phyloP scores from a whole-genome alignment of 2,113 vertebrate species.

The Odocoileus hemionus region DNA sequence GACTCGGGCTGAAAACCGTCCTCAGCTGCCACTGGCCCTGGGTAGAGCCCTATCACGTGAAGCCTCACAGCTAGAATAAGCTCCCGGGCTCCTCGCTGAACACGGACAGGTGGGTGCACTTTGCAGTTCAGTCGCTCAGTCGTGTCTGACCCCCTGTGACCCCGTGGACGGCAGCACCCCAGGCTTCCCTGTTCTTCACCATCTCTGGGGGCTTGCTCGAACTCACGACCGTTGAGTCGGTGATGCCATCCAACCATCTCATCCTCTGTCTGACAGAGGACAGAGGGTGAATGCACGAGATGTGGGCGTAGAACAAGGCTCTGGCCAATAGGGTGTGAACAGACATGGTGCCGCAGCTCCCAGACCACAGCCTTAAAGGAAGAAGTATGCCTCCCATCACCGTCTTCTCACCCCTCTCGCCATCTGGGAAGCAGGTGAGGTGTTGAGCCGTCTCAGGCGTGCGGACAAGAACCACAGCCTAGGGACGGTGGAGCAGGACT shows the following conservation, averaged over 20 bases:
- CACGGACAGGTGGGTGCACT: not conserved
- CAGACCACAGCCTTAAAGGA: not conserved
- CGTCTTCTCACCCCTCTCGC: not conserved
- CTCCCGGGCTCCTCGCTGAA: no score
- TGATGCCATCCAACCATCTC: not conserved
- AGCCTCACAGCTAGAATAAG: fast-evolving
- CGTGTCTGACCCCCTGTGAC: fast-evolving
- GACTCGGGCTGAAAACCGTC: not conserved
- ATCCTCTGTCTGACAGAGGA: not conserved
- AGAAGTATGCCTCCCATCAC: no score
- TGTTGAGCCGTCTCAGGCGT: fast-evolving
- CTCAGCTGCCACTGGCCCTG: not conserved
- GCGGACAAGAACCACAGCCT: not conserved
- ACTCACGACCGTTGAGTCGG: not conserved
- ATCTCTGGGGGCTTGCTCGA: not conserved
- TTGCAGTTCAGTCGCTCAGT: no score
- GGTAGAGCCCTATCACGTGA: not conserved
- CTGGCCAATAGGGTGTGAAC: not conserved
- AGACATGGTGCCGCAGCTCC: not conserved
- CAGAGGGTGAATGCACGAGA: not conserved
- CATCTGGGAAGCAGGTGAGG: not conserved
- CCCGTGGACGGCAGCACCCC: not conserved
- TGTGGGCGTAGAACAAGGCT: not conserved
- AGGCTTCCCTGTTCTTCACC: not conserved
- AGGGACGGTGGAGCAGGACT: not conserved